A percentile compares a stretch with the other conserved stretches of the same genome.
Conservation (phyloP, 2,113 vertebrate genomes). For the Esox niger region DNA sequence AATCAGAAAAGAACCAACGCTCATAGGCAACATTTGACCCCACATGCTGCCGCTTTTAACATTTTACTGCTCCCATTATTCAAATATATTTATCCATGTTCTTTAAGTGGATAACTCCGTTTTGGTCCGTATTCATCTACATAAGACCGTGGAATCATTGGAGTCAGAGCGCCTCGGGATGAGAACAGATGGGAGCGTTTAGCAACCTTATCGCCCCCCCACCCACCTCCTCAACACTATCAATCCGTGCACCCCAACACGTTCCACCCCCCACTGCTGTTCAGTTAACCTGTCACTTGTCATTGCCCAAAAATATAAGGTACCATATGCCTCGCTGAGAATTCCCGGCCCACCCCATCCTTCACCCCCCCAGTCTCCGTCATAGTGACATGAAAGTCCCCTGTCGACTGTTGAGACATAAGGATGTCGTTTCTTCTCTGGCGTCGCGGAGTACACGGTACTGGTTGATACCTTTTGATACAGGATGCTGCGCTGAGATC, state of each 20-base stretch:
- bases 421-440: conserved; percentile 31
- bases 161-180: conserved; percentile 78
- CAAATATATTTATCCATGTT: conserved; percentile 61
- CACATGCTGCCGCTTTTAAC: conserved; percentile 69
- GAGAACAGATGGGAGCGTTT: conserved; percentile 85
- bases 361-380: conserved; percentile 37
- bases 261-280: conserved; percentile 61
- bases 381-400: conserved; percentile 67
- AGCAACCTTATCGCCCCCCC: conserved; percentile 66
- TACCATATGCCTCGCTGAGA: conserved; percentile 82
- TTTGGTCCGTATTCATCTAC: conserved; percentile 78
- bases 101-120: conserved; percentile 77
- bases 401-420: conserved; percentile 38
- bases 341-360: conserved; percentile 44
- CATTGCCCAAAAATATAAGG: conserved; percentile 74
- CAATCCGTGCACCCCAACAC: conserved; percentile 11
- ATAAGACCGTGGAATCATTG: conserved; percentile 79
- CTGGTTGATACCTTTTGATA: conserved; percentile 53
- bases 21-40: conserved; percentile 83
- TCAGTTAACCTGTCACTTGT: conserved; percentile 83
- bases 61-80: conserved; percentile 53
- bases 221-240: conserved; percentile 23
- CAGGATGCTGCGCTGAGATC: conserved; percentile 54
- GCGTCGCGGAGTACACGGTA: neutral
- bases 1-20: conserved; percentile 64